These are phyloP conservation scores for Sylvietta virens DNA, from an alignment of 2,113 vertebrate genomes.

Conservation along the genomic window DNA sequence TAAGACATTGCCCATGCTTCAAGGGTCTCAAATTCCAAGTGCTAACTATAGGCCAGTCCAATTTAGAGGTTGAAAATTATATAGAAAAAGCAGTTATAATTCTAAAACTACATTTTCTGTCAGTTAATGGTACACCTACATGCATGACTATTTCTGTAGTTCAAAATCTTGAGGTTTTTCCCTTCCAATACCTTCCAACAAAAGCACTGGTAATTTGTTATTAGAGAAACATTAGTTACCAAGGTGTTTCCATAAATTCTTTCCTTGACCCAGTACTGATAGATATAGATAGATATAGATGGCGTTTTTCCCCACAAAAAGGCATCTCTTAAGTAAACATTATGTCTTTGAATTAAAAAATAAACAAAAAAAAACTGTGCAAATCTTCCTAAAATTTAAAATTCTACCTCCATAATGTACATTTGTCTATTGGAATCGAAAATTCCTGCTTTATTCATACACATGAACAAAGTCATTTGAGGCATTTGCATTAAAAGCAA, in stretches of 20 bases:
- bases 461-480: neutral
- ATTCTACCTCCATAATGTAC: neutral
- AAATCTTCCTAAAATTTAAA: conserved; percentile 13
- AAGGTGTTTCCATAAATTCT: neutral
- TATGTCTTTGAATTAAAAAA: neutral
- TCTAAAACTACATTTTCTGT: neutral
- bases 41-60: neutral
- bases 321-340: conserved; percentile 8
- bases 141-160: neutral
- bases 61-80: neutral
- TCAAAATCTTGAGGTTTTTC: neutral
- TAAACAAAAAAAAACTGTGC: neutral
- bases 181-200: neutral
- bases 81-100: neutral
- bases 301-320: neutral
- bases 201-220: neutral
- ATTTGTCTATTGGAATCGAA: neutral
- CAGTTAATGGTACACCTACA: neutral
- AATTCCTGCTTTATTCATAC: neutral
- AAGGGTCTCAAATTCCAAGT: neutral
- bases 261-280: neutral
- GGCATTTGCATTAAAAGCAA: neutral
- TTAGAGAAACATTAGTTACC: neutral
- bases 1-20: neutral
- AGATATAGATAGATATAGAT: neutral